A percentile compares a stretch with the other conserved stretches of the same genome.
These are phyloP conservation scores for human DNA, from an alignment of 2,113 vertebrate species.

Conservation along the genomic window GRCh38 chr5:153253001-153253500, in stretches of 20 bases:
- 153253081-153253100: too few species aligned
- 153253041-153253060: too few species aligned
- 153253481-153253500: not conserved
- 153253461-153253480: not conserved
- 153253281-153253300: not conserved
- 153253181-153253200: not conserved
- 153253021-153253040: too few species aligned
- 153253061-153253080: too few species aligned
- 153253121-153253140: not conserved
- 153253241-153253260: not conserved
- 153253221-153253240: not conserved
- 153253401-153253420: not conserved
- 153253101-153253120: too few species aligned
- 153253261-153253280: not conserved
- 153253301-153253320: not conserved
- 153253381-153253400: not conserved
- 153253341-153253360: not conserved
- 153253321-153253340: too few species aligned
- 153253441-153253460: not conserved
- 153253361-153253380: not conserved
- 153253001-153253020: too few species aligned
- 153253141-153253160: not conserved
- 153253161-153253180: not conserved
- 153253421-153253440: not conserved
- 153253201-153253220: not conserved